Percentiles rank a stretch among this genome's conserved stretches.
Conservation (phyloP, 2,113 vertebrate genomes). For the Typhlomys cinereus region DNA sequence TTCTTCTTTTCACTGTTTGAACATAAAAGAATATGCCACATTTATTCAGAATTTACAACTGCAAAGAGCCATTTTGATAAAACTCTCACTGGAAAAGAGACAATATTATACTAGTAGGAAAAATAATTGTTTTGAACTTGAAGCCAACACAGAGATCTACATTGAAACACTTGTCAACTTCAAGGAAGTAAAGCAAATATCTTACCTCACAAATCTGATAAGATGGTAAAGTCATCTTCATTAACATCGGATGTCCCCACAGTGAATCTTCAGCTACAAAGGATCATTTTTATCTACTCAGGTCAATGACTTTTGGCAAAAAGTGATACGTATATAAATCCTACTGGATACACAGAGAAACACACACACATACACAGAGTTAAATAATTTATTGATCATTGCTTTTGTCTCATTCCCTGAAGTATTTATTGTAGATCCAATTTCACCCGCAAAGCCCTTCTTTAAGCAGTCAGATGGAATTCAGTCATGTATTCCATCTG, state of each 20-base stretch:
- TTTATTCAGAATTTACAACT: neutral
- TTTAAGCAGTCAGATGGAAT: no score
- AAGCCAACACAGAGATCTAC: neutral
- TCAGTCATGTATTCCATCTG: neutral
- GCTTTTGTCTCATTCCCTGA: neutral
- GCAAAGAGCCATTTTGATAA: neutral
- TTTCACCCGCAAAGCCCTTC: neutral
- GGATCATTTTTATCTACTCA: neutral
- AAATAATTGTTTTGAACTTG: neutral
- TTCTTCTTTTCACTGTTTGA: constrained; percentile 13
- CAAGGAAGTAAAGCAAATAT: neutral
- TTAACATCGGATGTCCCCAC: neutral
- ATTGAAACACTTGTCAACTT: neutral
- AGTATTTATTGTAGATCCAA: neutral
- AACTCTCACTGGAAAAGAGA: neutral
- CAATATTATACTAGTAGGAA: neutral
- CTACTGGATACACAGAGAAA: neutral
- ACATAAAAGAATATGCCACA: neutral
- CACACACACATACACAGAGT: neutral
- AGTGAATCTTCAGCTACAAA: neutral
- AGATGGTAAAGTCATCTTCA: neutral
- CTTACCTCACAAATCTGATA: neutral
- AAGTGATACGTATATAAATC: neutral
- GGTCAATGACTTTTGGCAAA: neutral
- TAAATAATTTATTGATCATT: neutral